A percentile compares a stretch with the other conserved stretches of the same genome.
These are phyloP conservation scores for Cairina moschata DNA, from an alignment of 2,113 vertebrate genomes.

Conservation along the genomic window DNA sequence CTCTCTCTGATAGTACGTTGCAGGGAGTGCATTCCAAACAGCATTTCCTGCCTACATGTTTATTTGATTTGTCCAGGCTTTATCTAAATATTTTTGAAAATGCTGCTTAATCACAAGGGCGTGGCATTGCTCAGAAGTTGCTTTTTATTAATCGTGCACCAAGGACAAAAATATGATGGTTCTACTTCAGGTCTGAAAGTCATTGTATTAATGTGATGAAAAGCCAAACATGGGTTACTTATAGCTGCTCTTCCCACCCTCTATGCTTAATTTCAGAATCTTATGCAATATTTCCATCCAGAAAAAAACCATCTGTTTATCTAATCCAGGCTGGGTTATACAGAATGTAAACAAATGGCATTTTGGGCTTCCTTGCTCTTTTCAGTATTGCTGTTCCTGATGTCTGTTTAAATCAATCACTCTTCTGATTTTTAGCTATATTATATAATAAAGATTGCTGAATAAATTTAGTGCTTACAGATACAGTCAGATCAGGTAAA, in stretches of 20 bases:
- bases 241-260: slow-evolving; percentile 27
- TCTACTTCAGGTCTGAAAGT: background rate
- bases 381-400: slow-evolving; percentile 15
- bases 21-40: slow-evolving; percentile 46
- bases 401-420: slow-evolving; percentile 36
- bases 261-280: slow-evolving; percentile 20
- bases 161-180: slow-evolving; percentile 22
- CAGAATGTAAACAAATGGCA: slow-evolving; percentile 73
- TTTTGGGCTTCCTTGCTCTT: slow-evolving; percentile 39
- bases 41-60: slow-evolving; percentile 67
- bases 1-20: slow-evolving; percentile 6
- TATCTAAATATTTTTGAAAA: slow-evolving; percentile 63
- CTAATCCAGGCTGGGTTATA: slow-evolving; percentile 29
- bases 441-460: slow-evolving; percentile 35
- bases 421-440: slow-evolving; percentile 27
- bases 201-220: slow-evolving; percentile 18
- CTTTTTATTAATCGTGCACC: slow-evolving; percentile 38
- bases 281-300: slow-evolving; percentile 34
- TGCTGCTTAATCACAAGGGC: slow-evolving; percentile 65
- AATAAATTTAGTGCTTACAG: slow-evolving; percentile 13
- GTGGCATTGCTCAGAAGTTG: slow-evolving; percentile 68
- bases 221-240: slow-evolving; percentile 32
- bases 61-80: slow-evolving; percentile 66
- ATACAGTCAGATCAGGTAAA: slow-evolving; percentile 27
- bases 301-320: slow-evolving; percentile 37